Conservation (phyloP, 2,797 vertebrate species). For the Hemitrygon akajei region DNA sequence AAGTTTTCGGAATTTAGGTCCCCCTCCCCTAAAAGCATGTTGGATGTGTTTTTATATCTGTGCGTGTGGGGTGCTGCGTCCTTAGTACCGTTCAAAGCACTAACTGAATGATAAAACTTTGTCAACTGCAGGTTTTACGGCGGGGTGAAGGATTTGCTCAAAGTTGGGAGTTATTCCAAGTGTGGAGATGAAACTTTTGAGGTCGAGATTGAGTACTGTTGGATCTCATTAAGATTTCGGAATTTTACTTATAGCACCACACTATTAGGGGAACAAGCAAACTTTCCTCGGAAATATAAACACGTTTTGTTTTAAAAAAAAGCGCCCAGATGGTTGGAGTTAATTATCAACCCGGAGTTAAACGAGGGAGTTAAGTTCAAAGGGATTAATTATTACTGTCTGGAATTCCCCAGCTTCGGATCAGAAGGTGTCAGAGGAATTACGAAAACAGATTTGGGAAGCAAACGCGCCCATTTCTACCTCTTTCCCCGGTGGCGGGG, state of each 20-base stretch:
- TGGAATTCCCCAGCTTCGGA: neutral
- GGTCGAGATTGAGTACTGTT: no score
- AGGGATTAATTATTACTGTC: neutral
- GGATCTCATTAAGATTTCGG: neutral
- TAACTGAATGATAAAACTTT: neutral
- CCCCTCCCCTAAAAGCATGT: neutral
- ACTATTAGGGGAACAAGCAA: neutral
- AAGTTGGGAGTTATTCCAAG: neutral
- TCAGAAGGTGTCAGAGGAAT: neutral
- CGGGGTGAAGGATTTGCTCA: neutral
- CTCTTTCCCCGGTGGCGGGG: neutral
- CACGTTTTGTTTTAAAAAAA: neutral
- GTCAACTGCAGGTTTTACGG: neutral
- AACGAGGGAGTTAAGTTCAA: neutral
- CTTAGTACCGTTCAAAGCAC: neutral
- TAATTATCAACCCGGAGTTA: constrained; percentile 15
- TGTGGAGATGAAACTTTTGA: constrained; percentile 21
- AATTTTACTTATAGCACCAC: neutral
- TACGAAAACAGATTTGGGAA: neutral
- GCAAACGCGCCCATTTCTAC: neutral
- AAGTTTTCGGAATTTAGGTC: neutral
- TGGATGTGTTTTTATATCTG: neutral
- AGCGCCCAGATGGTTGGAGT: neutral
- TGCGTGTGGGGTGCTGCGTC: neutral
- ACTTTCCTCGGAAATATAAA: neutral